Base-by-base conservation (phyloP, 2,888 invertebrate genomes). In the Myopa tessellatipennis region DNA sequence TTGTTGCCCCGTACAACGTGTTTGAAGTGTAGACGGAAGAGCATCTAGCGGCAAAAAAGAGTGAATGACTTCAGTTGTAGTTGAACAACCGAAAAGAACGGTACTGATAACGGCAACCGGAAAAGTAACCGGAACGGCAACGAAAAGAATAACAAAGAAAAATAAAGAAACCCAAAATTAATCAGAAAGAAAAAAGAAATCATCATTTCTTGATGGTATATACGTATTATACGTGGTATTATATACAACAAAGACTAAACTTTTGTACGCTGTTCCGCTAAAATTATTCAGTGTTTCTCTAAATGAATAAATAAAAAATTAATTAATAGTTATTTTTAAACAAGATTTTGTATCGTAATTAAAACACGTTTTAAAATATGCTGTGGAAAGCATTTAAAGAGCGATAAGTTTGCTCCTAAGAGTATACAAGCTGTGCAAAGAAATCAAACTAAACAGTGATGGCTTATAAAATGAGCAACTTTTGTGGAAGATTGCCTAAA, bases 31-130 rank as follows among this genome's bases (percentile, higher is more conserved):
- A 69, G 65, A 67, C 74, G 73, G 77, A 71, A 50, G 40, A 80
- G 65, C 76, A 71, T 5, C 26, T 36, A 55, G 16, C 34, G 76
- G 80, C 79, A 81, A 74, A 81, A 77, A 82, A 82, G 36, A 5
- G 83, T 77, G 84, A 84, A 82, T 83, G 84, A 83, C 79, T 85
- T 85, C 83, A 85, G 85, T 85, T 82, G 83, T 81, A 81, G 83
- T 84, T 84, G 81, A 82, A 81, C 82, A 83, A 82, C 82, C 83
- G 83, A 78, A 83, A 81, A 80, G 84, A 80, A 84, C 85, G 83
- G 84, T 83, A 80, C 76, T 77, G 77, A 55, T n/a, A n/a, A 55
- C 16, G n/a, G 26, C 26, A 26, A 26, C 26, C 26, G 26, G 55
- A n/a, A 55, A 1, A 3, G 26, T 2, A 26, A 26, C 26, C 26